Evolutionary conservation across 2,113 vertebrate species (phyloP).

Genomic region (Hemiprocne comata): DNA sequence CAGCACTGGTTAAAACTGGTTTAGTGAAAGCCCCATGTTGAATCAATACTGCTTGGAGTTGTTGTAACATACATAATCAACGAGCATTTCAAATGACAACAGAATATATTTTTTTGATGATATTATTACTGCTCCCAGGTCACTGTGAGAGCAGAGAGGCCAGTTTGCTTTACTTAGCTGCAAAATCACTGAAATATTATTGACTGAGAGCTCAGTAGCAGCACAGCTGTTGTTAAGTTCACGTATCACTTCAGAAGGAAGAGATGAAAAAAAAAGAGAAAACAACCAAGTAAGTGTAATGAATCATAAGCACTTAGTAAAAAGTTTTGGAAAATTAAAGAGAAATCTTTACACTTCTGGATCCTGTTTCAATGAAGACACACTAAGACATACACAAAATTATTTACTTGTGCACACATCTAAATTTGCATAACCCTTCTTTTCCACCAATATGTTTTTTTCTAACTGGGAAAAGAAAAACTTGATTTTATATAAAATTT

Average conservation of each 20-base stretch:
- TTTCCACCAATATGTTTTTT: background rate
- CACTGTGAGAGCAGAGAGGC: background rate
- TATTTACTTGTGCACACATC: background rate
- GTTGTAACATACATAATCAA: background rate
- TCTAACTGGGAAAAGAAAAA: background rate
- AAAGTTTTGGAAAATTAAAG: background rate
- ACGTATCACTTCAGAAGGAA: background rate
- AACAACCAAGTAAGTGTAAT: background rate
- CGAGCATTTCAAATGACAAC: background rate
- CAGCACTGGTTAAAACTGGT: background rate
- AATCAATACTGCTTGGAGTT: background rate
- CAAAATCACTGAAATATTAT: background rate
- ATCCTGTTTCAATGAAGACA: background rate
- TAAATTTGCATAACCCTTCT: background rate
- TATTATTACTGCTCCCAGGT: background rate
- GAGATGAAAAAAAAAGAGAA: background rate
- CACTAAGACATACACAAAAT: background rate
- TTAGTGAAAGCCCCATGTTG: background rate
- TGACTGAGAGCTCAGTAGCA: background rate
- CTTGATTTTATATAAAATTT: background rate
- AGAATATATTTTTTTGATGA: background rate
- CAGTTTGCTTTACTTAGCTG: background rate
- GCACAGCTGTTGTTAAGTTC: background rate
- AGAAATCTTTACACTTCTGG: background rate
- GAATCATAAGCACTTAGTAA: background rate